Evolutionary conservation across 1,140 invertebrate species (phyloP).

Genomic region (Leptopilina boulardi): DNA sequence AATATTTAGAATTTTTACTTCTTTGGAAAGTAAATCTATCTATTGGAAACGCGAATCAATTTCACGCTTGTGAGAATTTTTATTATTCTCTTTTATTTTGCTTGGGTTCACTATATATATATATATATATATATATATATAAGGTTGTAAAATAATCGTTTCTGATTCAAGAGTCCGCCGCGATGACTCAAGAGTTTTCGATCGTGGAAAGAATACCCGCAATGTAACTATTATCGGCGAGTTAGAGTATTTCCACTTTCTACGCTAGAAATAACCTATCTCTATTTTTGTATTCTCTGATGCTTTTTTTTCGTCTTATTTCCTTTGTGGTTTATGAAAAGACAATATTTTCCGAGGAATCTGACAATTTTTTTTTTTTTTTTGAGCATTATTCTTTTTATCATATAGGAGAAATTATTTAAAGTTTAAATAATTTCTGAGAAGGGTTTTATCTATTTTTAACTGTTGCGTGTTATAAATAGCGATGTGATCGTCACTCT

Average conservation of each 20-base stretch:
- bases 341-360: no score
- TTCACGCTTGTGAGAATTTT: constrained; percentile 53
- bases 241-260: constrained; percentile 6
- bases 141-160: constrained; percentile 1
- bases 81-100: constrained; percentile 42
- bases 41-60: no score
- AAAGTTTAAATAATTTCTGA: no score
- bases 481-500: background rate
- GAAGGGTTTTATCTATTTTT: background rate
- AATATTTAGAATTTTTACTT: background rate
- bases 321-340: background rate
- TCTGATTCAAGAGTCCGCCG: background rate
- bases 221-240: no score
- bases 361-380: no score
- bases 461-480: background rate
- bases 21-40: background rate
- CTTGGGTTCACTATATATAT: background rate
- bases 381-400: no score
- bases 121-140: background rate
- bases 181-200: constrained; percentile 14
- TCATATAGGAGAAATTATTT: no score
- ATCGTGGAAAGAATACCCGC: constrained; percentile 17
- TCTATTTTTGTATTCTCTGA: background rate
- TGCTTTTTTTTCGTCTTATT: background rate
- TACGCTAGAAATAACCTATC: background rate